These are phyloP conservation scores for Sicus ferrugineus DNA, from an alignment of 2,888 invertebrate genomes.

Conservation along the genomic window DNA sequence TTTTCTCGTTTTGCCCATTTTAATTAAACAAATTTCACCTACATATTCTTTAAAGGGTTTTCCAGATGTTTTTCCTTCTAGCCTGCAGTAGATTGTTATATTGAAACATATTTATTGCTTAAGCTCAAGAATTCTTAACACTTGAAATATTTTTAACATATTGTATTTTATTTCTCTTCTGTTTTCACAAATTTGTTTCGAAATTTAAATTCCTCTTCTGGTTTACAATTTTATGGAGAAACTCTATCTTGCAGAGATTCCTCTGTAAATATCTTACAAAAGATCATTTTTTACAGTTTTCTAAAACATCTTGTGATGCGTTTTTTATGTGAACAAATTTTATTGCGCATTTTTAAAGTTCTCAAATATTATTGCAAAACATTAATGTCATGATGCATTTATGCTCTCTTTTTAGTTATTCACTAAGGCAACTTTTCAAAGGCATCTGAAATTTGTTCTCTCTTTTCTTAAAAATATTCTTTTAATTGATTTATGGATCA, in stretches of 20 bases:
- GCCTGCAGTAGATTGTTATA: no score
- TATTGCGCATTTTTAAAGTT: not conserved
- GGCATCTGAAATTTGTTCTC: slow-evolving; percentile 58
- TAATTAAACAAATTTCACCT: no score
- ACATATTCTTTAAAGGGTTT: no score
- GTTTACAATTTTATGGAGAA: not conserved
- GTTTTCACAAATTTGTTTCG: no score
- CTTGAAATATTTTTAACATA: not conserved
- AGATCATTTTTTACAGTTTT: not conserved
- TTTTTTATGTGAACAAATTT: slow-evolving; percentile 6
- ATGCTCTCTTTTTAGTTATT: slow-evolving; percentile 33
- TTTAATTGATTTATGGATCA: not conserved
- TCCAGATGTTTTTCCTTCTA: no score
- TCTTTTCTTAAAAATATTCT: slow-evolving; percentile 6
- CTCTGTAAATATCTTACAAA: not conserved
- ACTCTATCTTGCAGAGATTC: not conserved
- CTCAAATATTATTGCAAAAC: no score
- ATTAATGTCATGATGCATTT: not conserved
- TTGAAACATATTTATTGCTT: not conserved
- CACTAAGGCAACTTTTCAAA: slow-evolving; percentile 62
- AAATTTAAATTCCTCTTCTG: no score
- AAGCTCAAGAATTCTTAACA: not conserved
- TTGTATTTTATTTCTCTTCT: not conserved
- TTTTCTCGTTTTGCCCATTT: not conserved
- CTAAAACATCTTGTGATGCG: not conserved